phyloP scores from a whole-genome alignment of 2,888 invertebrate genomes.

The Argyresthia goedartella region DNA sequence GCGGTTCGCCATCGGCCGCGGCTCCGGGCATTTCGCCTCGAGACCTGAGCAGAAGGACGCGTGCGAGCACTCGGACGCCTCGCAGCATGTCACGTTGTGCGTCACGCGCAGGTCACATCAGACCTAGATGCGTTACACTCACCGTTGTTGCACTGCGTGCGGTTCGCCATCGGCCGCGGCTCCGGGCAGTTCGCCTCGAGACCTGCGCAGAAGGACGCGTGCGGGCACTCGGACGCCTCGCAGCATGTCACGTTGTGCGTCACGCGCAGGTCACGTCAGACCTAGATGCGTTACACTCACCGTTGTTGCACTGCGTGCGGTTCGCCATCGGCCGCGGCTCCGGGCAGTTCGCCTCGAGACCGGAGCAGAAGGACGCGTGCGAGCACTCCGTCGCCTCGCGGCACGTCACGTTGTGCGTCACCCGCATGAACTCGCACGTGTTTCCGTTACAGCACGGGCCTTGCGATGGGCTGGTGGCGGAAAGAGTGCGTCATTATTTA shows the following conservation, averaged over 20 bases:
- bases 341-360: constrained; percentile 90
- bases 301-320: constrained; percentile 96
- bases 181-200: constrained; percentile 88
- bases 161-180: constrained; percentile 85
- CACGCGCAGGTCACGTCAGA: constrained; percentile 54
- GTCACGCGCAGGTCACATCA: constrained; percentile 65
- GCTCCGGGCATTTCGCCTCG: constrained; percentile 89
- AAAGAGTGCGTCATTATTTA: background rate
- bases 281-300: constrained; percentile 47
- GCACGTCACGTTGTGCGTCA: constrained; percentile 77
- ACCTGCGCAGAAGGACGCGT: constrained; percentile 89
- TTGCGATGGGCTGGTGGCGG: constrained; percentile 87
- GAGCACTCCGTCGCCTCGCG: constrained; percentile 92
- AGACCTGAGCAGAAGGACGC: constrained; percentile 89
- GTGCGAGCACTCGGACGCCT: constrained; percentile 91
- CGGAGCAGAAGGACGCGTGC: constrained; percentile 88
- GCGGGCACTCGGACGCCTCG: constrained; percentile 90
- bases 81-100: constrained; percentile 80
- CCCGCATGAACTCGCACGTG: constrained; percentile 82
- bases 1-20: constrained; percentile 85
- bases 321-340: constrained; percentile 83
- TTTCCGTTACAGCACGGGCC: constrained; percentile 94
- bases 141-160: constrained; percentile 96
- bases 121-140: constrained; percentile 27
- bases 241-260: constrained; percentile 80